A percentile compares a stretch with the other conserved stretches of the same genome.
These are phyloP conservation scores for Venturia canescens DNA, from an alignment of 1,140 invertebrate species.

Conservation along the genomic window DNA sequence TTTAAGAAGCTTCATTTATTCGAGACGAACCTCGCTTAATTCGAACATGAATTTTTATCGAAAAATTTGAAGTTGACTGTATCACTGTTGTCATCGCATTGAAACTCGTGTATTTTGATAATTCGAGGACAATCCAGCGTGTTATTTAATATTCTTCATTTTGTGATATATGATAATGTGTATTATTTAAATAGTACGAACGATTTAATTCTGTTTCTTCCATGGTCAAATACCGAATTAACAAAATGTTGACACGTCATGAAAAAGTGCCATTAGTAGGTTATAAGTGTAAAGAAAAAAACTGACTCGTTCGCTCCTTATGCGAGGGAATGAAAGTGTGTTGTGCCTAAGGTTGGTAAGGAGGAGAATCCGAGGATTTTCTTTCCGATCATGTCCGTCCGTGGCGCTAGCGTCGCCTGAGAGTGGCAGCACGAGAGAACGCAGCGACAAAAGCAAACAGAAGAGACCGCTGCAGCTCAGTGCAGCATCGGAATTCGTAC, in stretches of 20 bases:
- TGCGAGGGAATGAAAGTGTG: background rate
- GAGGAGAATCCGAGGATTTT: background rate
- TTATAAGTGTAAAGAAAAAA: background rate
- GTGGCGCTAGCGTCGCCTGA: conserved; percentile 45
- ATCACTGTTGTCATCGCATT: background rate
- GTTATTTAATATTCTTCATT: background rate
- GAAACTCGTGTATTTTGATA: background rate
- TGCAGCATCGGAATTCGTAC: background rate
- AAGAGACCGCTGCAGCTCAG: background rate
- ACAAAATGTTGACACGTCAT: background rate
- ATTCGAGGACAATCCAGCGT: background rate
- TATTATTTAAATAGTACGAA: background rate
- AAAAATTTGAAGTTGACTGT: background rate
- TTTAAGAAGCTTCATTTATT: conserved; percentile 5
- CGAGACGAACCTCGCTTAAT: background rate
- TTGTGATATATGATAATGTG: background rate
- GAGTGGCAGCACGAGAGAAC: background rate
- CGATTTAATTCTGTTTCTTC: background rate
- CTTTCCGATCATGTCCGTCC: conserved; percentile 52
- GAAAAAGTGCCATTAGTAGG: background rate
- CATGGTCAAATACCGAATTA: too few species aligned
- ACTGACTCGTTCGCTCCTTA: background rate
- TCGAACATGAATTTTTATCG: background rate
- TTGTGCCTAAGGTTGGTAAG: background rate
- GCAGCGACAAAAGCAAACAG: conserved; percentile 27